phyloP scores from a whole-genome alignment of 2,797 vertebrate genomes.

The Paedocypris micromegethes region DNA sequence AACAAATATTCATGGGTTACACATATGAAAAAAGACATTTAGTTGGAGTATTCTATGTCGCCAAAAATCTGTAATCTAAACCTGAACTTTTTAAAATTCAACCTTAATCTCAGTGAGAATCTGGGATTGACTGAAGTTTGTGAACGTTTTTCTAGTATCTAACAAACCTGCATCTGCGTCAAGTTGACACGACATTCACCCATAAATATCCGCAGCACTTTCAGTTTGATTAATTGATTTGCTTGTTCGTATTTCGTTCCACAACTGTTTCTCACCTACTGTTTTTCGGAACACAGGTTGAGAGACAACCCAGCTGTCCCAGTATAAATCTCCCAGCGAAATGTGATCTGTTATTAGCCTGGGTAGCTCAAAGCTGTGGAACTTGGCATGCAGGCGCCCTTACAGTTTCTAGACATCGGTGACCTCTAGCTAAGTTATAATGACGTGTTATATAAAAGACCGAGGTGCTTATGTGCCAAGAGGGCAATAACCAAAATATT shows the following conservation, averaged over 20 bases:
- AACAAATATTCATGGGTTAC: no score
- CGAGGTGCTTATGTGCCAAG: no score
- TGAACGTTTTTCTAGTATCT: not conserved
- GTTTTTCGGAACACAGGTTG: conserved; percentile 51
- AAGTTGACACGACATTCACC: conserved; percentile 49
- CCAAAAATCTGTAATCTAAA: no score
- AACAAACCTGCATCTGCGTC: conserved; percentile 24
- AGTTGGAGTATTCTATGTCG: no score
- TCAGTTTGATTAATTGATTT: conserved; percentile 40
- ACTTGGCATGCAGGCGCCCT: conserved; percentile 11
- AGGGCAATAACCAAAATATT: no score
- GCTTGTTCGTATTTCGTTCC: conserved; percentile 47
- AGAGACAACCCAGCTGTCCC: conserved; percentile 61
- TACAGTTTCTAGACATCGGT: not conserved
- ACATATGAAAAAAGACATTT: no score
- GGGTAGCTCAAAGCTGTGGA: conserved; percentile 45
- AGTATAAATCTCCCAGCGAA: conserved; percentile 63
- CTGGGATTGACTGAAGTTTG: no score
- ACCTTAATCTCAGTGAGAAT: no score
- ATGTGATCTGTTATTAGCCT: conserved; percentile 51
- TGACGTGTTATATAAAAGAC: no score
- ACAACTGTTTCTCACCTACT: conserved; percentile 43
- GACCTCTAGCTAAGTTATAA: not conserved
- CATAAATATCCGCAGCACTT: conserved; percentile 43
- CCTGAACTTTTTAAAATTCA: no score